phyloP scores from a whole-genome alignment of 2,888 invertebrate genomes.

The Lomographa bimaculata region DNA sequence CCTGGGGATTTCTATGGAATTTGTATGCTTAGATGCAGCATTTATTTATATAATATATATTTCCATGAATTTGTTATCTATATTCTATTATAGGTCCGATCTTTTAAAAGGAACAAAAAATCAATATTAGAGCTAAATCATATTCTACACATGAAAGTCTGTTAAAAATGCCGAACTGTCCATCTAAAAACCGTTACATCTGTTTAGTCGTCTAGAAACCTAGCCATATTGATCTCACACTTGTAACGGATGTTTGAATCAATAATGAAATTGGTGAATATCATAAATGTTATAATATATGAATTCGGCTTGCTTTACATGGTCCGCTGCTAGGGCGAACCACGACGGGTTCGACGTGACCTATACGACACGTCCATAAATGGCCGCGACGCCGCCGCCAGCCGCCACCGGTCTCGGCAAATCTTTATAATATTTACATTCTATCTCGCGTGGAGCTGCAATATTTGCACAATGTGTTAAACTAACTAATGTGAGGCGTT shows the following conservation, averaged over 20 bases:
- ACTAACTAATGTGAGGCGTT: conserved; percentile 16
- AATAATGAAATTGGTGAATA: conserved; percentile 28
- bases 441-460: conserved; percentile 49
- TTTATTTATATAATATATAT: too few species aligned
- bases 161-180: too few species aligned
- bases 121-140: too few species aligned
- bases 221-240: conserved; percentile 1
- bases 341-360: conserved; percentile 50
- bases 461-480: conserved; percentile 43
- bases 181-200: too few species aligned
- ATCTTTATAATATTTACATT: conserved; percentile 68
- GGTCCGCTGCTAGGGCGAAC: conserved; percentile 49
- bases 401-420: conserved; percentile 53
- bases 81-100: too few species aligned
- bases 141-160: too few species aligned
- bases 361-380: conserved; percentile 62
- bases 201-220: too few species aligned
- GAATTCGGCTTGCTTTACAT: conserved; percentile 48
- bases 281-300: conserved; percentile 39
- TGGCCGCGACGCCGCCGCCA: conserved; percentile 61
- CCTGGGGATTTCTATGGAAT: too few species aligned
- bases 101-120: too few species aligned
- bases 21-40: too few species aligned
- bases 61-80: too few species aligned
- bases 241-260: conserved; percentile 20